Base-by-base conservation (phyloP, 53 echinoderm and acorn worm species). In the Astropecten irregularis region DNA sequence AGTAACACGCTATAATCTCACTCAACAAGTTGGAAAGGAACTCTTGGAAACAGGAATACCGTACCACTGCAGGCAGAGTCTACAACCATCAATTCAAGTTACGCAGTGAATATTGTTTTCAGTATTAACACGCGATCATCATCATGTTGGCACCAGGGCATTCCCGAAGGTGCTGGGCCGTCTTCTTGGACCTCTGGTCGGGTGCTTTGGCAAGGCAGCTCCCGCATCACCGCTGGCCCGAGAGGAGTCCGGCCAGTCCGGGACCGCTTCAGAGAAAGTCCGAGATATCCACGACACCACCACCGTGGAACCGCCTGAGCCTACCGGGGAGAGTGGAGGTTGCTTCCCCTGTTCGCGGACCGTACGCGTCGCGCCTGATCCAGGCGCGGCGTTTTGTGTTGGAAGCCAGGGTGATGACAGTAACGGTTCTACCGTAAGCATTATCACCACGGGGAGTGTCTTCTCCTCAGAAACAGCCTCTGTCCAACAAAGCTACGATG, bases 361-460 rank as follows among this genome's bases (percentile, higher is more conserved):
- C 2, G 38, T 34, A 1, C 38, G 40, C 25, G 76, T 76, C 25
- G 38, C 38, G n/a, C n/a, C 25, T 40, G 16, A 23, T 11, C 21
- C 39, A 29, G 15, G 26, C 0, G 56, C 10, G 25, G 40, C 57
- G 58, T 76, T 76, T 39, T 38, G 42, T 11, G 40, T 76, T 34
- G 76, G 76, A 9, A 76, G 76, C 37, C 27, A 40, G 15, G n/a
- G n/a, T n/a, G 58, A 56, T 76, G 76, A 39, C 30, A 57, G 58
- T 40, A 25, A 13, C 13, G 27, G 5, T 27, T 16, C 26, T 23
- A 44, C 15, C 15, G 23, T 34, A 36, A 26, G 20, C n/a, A n/a
- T n/a, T n/a, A n/a, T n/a, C 55, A 54, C 1, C 40, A 76, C 57
- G 58, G 76, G 76, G 29, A 56, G 40, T 39, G 25, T 58, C 26